phyloP scores from a whole-genome alignment of 2,113 vertebrate species.

The Hucho hucho region DNA sequence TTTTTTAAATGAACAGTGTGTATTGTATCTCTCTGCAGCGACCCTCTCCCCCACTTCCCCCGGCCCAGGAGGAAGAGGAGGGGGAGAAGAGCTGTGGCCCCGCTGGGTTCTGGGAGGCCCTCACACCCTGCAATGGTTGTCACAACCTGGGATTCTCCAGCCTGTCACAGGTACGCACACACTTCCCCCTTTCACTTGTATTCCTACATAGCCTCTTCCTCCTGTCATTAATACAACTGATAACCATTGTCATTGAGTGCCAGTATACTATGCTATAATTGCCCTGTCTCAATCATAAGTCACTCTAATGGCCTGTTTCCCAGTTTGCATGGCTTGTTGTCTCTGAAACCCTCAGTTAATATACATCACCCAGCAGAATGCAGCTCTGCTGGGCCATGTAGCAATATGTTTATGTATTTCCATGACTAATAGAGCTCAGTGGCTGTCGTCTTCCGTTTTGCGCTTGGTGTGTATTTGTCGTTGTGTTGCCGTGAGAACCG shows the following conservation, averaged over 20 bases:
- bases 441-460: not conserved
- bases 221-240: too few species aligned
- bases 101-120: conserved; percentile 89
- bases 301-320: too few species aligned
- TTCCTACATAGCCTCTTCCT: too few species aligned
- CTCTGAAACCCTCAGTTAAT: too few species aligned
- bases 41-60: conserved; percentile 76
- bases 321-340: too few species aligned
- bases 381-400: too few species aligned
- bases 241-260: too few species aligned
- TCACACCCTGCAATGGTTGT: conserved; percentile 95
- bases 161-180: conserved; percentile 82
- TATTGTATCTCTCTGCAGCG: conserved; percentile 64
- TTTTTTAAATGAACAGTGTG: not conserved
- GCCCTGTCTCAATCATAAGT: too few species aligned
- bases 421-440: not conserved
- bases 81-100: conserved; percentile 86
- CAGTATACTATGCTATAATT: too few species aligned
- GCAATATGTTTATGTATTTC: not conserved
- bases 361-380: too few species aligned
- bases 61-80: conserved; percentile 81
- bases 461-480: not conserved
- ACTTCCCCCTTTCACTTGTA: not conserved
- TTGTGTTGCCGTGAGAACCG: not conserved
- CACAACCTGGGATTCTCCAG: conserved; percentile 89